Evolutionary conservation across 2,797 vertebrate genomes (phyloP).

Genomic region (Acrocephalus scirpaceus): DNA sequence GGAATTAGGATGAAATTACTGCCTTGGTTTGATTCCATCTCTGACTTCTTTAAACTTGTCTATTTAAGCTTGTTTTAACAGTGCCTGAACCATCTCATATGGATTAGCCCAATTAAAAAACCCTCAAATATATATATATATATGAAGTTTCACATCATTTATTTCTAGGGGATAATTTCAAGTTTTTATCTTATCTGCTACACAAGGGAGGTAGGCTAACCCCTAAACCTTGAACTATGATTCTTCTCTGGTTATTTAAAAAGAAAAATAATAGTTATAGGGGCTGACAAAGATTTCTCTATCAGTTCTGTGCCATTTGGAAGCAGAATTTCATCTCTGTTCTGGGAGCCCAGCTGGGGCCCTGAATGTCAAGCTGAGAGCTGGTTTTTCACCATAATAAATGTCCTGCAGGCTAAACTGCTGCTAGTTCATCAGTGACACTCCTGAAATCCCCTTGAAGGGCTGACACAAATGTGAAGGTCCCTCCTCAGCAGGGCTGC

Average conservation of each 20-base stretch:
- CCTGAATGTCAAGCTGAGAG: neutral
- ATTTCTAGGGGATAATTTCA: neutral
- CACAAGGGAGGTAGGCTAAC: neutral
- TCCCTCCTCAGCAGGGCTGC: neutral
- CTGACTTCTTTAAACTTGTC: neutral
- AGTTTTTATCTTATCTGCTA: neutral
- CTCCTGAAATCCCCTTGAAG: neutral
- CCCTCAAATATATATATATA: neutral
- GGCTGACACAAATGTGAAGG: neutral
- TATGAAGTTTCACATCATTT: neutral
- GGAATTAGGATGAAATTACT: neutral
- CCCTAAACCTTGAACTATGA: neutral
- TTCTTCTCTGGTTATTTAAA: neutral
- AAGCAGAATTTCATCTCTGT: neutral
- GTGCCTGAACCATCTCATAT: neutral
- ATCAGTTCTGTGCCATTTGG: neutral
- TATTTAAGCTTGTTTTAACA: neutral
- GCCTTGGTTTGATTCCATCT: neutral
- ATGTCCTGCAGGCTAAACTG: conserved; percentile 4
- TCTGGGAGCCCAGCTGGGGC: neutral
- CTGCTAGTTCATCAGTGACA: neutral
- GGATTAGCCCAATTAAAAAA: neutral
- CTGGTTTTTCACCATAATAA: neutral
- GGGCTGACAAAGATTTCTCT: neutral
- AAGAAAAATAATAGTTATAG: neutral